Percentiles rank a stretch among this genome's conserved stretches.
Evolutionary conservation across 2,113 vertebrate species (phyloP).

Genomic region (Phaethon lepturus): DNA sequence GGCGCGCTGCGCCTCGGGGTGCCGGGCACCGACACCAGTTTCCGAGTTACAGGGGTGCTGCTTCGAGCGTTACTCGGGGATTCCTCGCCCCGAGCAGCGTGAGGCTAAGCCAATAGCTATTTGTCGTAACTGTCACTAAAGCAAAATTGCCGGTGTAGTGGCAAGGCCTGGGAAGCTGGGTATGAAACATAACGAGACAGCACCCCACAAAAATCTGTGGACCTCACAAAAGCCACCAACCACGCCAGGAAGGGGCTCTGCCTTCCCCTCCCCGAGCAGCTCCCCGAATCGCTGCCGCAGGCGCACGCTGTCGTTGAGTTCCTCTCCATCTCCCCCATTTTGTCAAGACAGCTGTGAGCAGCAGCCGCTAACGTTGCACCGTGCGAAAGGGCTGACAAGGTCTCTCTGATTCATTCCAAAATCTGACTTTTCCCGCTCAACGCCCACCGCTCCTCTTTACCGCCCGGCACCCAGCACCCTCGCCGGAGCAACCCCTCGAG

Average conservation of each 20-base stretch:
- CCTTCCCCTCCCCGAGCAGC: accelerated
- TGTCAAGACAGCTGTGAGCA: not conserved
- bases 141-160: not conserved
- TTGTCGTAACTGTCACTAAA: not conserved
- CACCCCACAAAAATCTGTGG: not conserved
- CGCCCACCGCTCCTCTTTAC: not conserved
- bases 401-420: not conserved
- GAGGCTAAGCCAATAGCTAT: not conserved
- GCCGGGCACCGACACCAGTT: not conserved
- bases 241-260: not conserved
- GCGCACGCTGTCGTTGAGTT: accelerated
- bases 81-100: not conserved
- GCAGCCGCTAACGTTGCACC: not conserved
- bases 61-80: not conserved
- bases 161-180: not conserved
- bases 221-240: not conserved
- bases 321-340: not conserved
- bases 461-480: accelerated
- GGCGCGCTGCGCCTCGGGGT: accelerated
- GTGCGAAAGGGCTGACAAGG: not conserved
- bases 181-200: not conserved
- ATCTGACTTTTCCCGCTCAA: not conserved
- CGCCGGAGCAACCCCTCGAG: not conserved
- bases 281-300: not conserved
- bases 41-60: not conserved